Evolutionary conservation across 2,888 invertebrate species (phyloP).

Genomic region (Dicycla oo): DNA sequence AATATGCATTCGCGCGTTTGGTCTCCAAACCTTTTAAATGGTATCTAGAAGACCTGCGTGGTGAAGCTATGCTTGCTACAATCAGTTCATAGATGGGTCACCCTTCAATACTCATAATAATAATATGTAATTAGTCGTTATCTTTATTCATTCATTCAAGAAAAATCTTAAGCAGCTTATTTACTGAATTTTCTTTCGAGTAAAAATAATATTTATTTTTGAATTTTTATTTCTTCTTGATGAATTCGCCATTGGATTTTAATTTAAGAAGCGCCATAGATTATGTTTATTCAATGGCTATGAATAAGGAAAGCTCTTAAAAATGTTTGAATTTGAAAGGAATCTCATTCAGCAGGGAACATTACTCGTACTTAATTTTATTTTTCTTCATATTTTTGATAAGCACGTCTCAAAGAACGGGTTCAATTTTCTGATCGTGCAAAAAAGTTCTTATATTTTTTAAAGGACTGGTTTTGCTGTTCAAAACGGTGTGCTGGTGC

Average conservation of each 20-base stretch:
- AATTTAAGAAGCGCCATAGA: constrained; percentile 16
- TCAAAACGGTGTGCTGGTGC: no score
- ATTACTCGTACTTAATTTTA: background rate
- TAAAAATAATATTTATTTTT: constrained; percentile 3
- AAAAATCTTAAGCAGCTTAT: constrained; percentile 7
- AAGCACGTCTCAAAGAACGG: background rate
- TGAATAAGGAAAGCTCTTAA: constrained; percentile 5
- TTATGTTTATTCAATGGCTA: constrained; percentile 26
- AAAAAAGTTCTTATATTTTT: background rate
- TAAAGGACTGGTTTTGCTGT: no score
- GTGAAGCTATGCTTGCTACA: background rate
- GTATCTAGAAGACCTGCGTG: background rate
- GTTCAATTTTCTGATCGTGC: background rate
- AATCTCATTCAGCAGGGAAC: background rate
- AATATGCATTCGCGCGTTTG: background rate
- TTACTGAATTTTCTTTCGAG: background rate
- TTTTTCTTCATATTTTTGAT: background rate
- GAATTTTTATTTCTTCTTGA: background rate
- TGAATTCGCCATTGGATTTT: constrained; percentile 9
- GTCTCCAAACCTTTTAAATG: background rate
- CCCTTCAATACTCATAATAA: background rate
- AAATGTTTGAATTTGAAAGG: constrained; percentile 14
- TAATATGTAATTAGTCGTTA: background rate
- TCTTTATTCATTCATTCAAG: background rate
- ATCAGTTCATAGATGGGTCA: background rate